Evolutionary conservation across 2,113 vertebrate species (phyloP), one percentile per base, ranked within the genome.

Genomic region (Oreocharis arfaki): DNA sequence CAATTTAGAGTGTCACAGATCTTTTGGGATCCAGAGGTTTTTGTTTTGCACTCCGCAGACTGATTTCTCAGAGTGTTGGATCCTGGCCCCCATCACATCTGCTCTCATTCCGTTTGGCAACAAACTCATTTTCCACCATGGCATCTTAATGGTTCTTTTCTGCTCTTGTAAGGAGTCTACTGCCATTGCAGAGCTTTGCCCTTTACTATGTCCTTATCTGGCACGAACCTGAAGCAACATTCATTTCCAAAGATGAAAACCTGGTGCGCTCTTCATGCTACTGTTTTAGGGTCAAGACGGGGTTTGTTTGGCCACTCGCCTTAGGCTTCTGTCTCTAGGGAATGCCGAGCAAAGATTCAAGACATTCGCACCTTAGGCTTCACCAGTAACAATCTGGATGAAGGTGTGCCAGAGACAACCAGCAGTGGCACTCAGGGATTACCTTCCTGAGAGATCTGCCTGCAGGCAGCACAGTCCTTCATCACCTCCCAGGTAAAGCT

Each of bases 91-190:
- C 47, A 11, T 71, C 83, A 89, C 56, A 87, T 77, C 92, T 93
- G 61, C 57, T 96, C 80, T 82, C 60, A 55, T 77, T 93, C 67
- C 28, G 26, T 76, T 79, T 91, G 81, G 64, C 78, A 90, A 42
- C 2, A 1, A 28, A 28, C 50, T 84, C 17, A 13, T 84, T 91
- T 93, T 87, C 46, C 49, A 91, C 69, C 11, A 0, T 33, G 35
- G 44, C 39, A 57, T 46, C 74, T 56, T 71, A 71, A 84, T 61
- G 61, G 33, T 33, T 90, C 60, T 74, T 92, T 59, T 39, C 86
- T 93, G 67, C 41, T 90, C 32, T 65, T 3, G 1, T 24, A 61
- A 76, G 41, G 44, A 73, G 22, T 39, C 22, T 71, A 10, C 33
- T 47, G 24, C 39, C 47, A 41, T 52, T 81, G 57, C 69, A 61